These are phyloP conservation scores for Archegozetes longisetosus DNA, from an alignment of 1,140 invertebrate genomes.

Conservation along the genomic window DNA sequence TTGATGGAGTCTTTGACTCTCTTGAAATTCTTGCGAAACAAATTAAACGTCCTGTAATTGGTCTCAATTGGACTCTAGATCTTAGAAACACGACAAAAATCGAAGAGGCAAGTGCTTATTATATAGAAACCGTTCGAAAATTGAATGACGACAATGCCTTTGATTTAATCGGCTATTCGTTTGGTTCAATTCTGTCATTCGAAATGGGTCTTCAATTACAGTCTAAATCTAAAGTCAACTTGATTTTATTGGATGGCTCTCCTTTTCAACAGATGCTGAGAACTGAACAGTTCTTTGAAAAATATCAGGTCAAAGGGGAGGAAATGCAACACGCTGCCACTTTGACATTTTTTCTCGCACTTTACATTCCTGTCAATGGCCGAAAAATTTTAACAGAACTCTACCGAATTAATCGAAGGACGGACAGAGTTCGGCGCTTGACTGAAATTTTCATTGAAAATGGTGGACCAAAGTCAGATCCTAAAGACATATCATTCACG, in stretches of 20 bases:
- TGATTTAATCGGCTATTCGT: conserved; percentile 79
- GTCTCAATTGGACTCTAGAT: conserved; percentile 64
- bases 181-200: conserved; percentile 74
- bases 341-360: conserved; percentile 59
- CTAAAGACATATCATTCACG: conserved; percentile 40
- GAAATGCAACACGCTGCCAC: conserved; percentile 43
- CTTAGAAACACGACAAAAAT: conserved; percentile 45
- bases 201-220: conserved; percentile 80
- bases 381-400: conserved; percentile 40
- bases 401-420: conserved; percentile 28
- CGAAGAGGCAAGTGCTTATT: conserved; percentile 53
- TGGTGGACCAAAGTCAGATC: conserved; percentile 25
- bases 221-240: conserved; percentile 38
- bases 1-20: conserved; percentile 64
- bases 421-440: conserved; percentile 27
- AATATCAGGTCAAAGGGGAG: conserved; percentile 21
- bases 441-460: conserved; percentile 28
- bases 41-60: conserved; percentile 61
- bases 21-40: conserved; percentile 49
- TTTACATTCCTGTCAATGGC: conserved; percentile 59
- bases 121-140: conserved; percentile 36
- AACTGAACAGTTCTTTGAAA: conserved; percentile 46
- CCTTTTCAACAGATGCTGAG: conserved; percentile 44
- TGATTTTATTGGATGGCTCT: conserved; percentile 69
- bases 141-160: conserved; percentile 32